Evolutionary conservation across 2,113 vertebrate genomes (phyloP).

Genomic region (Macaca nemestrina): DNA sequence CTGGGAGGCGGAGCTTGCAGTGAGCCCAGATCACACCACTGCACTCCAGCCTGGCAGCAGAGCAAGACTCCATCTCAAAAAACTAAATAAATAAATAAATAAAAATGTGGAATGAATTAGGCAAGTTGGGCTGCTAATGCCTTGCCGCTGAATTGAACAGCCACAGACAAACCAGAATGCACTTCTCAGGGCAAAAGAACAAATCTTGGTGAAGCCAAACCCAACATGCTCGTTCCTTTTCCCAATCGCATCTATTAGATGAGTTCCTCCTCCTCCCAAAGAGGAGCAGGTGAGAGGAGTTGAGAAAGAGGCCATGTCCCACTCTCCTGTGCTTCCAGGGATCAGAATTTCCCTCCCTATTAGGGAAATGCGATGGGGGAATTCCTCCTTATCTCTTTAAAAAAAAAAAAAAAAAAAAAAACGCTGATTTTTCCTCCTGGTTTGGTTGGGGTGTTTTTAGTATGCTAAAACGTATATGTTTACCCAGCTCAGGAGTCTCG

Average conservation of each 20-base stretch:
- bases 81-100: too few relatives aligned
- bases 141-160: background rate
- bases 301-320: background rate
- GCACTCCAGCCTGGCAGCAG: too few relatives aligned
- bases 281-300: background rate
- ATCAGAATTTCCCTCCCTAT: background rate
- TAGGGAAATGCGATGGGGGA: background rate
- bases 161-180: background rate
- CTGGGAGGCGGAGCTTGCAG: too few relatives aligned
- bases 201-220: too few relatives aligned
- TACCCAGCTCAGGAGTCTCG: background rate
- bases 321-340: background rate
- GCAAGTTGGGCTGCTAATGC: background rate
- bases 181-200: background rate
- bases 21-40: too few relatives aligned
- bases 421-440: background rate
- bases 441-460: background rate
- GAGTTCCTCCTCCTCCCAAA: background rate
- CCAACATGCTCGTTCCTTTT: background rate
- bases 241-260: background rate
- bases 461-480: background rate
- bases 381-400: background rate
- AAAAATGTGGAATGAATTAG: background rate
- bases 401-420: background rate
- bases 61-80: too few relatives aligned